Evolutionary conservation across 2,113 vertebrate genomes (phyloP).

Genomic region (Phalacrocorax aristotelis): DNA sequence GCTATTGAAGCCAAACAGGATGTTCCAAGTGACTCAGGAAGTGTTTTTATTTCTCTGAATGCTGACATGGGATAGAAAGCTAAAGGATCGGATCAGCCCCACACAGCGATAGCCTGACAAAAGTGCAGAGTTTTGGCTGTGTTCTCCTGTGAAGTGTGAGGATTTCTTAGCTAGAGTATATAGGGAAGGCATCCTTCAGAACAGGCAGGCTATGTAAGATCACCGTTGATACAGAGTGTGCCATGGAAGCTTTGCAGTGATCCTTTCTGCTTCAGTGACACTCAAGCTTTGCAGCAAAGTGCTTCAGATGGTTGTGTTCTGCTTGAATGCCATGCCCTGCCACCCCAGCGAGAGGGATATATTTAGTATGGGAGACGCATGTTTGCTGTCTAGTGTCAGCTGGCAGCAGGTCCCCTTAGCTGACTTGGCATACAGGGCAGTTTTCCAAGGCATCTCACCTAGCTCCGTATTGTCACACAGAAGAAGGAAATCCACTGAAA

Average conservation of each 20-base stretch:
- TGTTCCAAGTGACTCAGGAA: background rate
- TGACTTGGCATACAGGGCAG: background rate
- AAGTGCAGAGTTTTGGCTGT: background rate
- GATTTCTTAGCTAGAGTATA: background rate
- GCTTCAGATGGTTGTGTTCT: background rate
- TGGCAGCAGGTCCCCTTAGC: background rate
- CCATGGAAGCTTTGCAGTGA: fast-evolving
- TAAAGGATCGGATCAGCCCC: background rate
- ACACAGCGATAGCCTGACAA: fast-evolving
- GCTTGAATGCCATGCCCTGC: background rate
- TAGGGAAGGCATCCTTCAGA: background rate
- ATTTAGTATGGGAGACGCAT: background rate
- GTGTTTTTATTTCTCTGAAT: background rate
- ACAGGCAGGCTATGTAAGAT: fast-evolving
- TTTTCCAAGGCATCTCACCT: background rate
- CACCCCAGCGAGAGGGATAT: fast-evolving
- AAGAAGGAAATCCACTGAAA: background rate
- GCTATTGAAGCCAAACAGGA: fast-evolving
- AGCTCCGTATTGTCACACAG: background rate
- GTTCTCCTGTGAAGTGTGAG: background rate
- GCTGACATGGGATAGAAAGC: background rate
- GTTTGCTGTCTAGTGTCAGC: fast-evolving
- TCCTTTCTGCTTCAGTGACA: background rate
- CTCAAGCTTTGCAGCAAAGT: background rate
- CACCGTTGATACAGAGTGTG: fast-evolving